Evolutionary conservation across 2,113 vertebrate genomes (phyloP).

Genomic region (Tiliqua scincoides): DNA sequence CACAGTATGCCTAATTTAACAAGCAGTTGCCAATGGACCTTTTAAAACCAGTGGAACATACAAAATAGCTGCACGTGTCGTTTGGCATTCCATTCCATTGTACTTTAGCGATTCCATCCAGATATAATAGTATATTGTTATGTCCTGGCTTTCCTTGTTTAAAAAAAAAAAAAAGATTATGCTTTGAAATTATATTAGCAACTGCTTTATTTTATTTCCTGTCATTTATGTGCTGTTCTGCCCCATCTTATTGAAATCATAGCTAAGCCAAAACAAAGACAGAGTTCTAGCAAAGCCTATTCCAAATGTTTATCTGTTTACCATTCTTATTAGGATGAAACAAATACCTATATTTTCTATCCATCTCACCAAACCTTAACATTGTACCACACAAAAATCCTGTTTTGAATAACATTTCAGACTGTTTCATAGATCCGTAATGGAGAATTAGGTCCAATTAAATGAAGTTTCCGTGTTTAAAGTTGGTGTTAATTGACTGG

Average conservation of each 20-base stretch:
- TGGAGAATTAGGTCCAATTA: background rate
- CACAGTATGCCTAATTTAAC: constrained; percentile 48
- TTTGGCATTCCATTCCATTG: constrained; percentile 26
- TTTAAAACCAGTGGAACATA: constrained; percentile 34
- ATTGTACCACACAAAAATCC: no score
- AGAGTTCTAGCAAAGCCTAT: background rate
- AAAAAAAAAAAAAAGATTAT: constrained; percentile 31
- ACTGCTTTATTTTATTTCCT: constrained; percentile 3
- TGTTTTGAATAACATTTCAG: background rate
- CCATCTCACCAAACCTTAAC: background rate
- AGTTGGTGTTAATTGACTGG: background rate
- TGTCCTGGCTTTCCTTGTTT: background rate
- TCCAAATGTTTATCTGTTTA: background rate
- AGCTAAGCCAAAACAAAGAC: background rate
- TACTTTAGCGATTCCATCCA: constrained; percentile 38
- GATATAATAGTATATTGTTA: constrained; percentile 40
- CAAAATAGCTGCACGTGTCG: constrained; percentile 32
- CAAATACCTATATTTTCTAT: background rate
- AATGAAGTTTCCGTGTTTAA: background rate
- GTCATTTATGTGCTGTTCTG: background rate
- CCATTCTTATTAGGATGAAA: background rate
- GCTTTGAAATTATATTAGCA: constrained; percentile 15
- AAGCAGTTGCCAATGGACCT: constrained; percentile 39
- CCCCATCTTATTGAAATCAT: background rate
- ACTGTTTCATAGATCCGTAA: background rate